Base-by-base conservation (phyloP, 2,888 invertebrate species). In the Caenorhabditis macrosperma region DNA sequence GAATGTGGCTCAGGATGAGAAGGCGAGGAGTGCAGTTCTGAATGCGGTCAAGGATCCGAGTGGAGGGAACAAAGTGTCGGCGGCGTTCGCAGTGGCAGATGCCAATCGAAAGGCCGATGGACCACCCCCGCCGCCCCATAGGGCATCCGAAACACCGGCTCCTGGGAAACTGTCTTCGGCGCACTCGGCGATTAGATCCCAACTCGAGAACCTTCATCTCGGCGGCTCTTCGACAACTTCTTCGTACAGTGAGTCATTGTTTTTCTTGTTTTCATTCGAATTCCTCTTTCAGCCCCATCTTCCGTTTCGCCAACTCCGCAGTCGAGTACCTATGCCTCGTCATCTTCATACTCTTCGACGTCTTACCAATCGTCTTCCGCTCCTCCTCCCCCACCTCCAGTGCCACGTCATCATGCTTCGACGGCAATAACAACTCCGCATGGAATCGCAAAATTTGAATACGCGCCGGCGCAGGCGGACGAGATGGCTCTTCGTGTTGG, bases 401-500 rank as follows among this genome's bases (percentile, higher is more conserved):
- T 72, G 15, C 72, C 72, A 63, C 72, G 72, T 64, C 72, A 72
- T 12, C 50, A n/a, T 1, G 41, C 26, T 12, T 30, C 59, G 7
- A 17, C 63, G 33, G 35, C 52, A 26, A 44, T 64, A 26, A 46
- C 33, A 3, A 81, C 78, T 48, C 84, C 84, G 5, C 79, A 84
- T 33, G 84, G 81, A 44, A 72, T 78, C 17, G 84, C 81, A 1
- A 78, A 83, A 24, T 89, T 87, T 57, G 85, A 86, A 15, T 88
- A 87, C 78, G 57, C 67, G 1, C 82, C 83, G 5, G 72, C 82
- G 1, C 86, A 88, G 26, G 54, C 78, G 9, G 89, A 89, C 64
- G 89, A 89, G 44, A 68, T 89, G 24, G 78, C 75, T 17, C 82
- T 84, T 24, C 71, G 82, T 7, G 78, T 82, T 7, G 82, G 87